These are phyloP conservation scores for Adelges cooleyi DNA, from an alignment of 1,140 invertebrate species.

Conservation along the genomic window DNA sequence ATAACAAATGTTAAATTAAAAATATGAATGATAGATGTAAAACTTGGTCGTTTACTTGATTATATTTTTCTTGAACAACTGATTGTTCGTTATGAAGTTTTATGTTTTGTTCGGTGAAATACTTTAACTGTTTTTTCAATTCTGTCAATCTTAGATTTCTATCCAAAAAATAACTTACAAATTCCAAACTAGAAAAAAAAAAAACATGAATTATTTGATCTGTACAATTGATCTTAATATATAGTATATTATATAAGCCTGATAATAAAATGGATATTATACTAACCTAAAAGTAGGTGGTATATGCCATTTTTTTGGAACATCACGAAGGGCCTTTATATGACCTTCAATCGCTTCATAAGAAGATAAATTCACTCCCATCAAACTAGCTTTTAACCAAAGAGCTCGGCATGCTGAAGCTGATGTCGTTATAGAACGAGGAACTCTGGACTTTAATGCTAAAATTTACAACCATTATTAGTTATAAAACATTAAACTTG, in stretches of 20 bases:
- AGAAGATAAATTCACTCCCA: slow-evolving; percentile 70
- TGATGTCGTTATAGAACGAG: slow-evolving; percentile 75
- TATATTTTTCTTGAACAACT: slow-evolving; percentile 60
- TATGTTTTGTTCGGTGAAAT: slow-evolving; percentile 62
- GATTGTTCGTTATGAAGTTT: slow-evolving; percentile 59
- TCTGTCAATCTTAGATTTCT: slow-evolving; percentile 60
- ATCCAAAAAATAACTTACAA: slow-evolving; percentile 87
- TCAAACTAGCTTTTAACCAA: slow-evolving; percentile 73
- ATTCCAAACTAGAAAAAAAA: slow-evolving; percentile 63
- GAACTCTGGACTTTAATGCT: slow-evolving; percentile 91
- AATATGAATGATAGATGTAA: no score
- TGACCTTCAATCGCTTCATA: slow-evolving; percentile 70
- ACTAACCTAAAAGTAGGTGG: slow-evolving; percentile 59
- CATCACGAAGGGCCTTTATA: slow-evolving; percentile 63
- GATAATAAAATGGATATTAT: no score
- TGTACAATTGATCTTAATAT: no score
- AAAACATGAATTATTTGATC: no score
- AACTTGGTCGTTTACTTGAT: slow-evolving; percentile 48
- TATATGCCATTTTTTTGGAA: slow-evolving; percentile 86
- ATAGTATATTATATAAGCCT: no score
- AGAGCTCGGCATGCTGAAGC: slow-evolving; percentile 76
- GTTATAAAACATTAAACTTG: slow-evolving; percentile 6
- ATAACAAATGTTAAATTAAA: slow-evolving; percentile 30
- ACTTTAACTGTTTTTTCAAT: slow-evolving; percentile 61
- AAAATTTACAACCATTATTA: slow-evolving; percentile 32